Base-by-base conservation (phyloP, 2,888 invertebrate genomes). In the Herminia tarsipennalis region DNA sequence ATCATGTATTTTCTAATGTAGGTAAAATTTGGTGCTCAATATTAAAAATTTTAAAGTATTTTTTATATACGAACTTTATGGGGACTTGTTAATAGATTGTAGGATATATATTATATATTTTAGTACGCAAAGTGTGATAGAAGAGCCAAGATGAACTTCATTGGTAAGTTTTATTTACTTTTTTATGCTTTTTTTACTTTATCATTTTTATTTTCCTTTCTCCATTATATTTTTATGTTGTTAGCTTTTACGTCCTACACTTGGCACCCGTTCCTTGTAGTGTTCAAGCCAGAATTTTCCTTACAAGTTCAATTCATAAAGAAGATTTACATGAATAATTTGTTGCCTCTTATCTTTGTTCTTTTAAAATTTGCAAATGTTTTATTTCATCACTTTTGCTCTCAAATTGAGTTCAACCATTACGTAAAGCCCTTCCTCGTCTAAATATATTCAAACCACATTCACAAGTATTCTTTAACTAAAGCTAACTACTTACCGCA, bases 21-120 rank as follows among this genome's bases (percentile, higher is more conserved):
- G 76, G 78, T 72, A 73, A 82, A 81, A 75, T 74, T 88, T 83
- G 90, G 90, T 90, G 90, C 90, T 90, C 89, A 89, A 88, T 72
- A 74, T 61, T 56, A 72, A 66, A 59, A 67, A 59, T 54, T 66
- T 65, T 58, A 73, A 76, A 78, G 76, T 84, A 83, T 83, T 86
- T 88, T 87, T 86, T 88, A 84, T 83, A 84, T 74, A 66, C 48
- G 78, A 76, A 76, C 76, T 73, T 83, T 85, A 87, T 86, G 85
- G 72, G 71, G 72, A 76, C 66, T 76, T 76, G 78, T 78, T 88
- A 81, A 69, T 70, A 79, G 70, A 59, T 64, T 69, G 47, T 65
- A 70, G 62, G 51, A 44, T 45, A 52, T 62, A 57, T 53, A 54
- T 57, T 66, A 59, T 66, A 63, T 69, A 62, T 71, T 64, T 63